phyloP scores from a whole-genome alignment of 2,797 vertebrate genomes.

The Labeo calbasu region DNA sequence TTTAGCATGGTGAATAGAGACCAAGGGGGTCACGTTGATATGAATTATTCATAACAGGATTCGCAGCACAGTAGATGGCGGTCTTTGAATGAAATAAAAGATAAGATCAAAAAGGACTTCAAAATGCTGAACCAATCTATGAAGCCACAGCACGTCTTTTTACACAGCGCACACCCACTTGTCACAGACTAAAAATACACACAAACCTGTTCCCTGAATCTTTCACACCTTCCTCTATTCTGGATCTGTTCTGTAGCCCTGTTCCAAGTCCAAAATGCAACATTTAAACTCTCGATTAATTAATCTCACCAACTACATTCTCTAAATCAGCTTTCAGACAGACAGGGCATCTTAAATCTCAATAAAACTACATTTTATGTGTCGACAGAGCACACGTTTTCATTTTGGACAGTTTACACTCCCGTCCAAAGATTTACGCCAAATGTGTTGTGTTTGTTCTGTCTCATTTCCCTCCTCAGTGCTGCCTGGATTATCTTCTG shows the following conservation, averaged over 20 bases:
- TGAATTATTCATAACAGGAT: conserved; percentile 48
- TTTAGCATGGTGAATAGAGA: conserved; percentile 10
- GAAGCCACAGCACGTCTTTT: neutral
- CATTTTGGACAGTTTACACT: neutral
- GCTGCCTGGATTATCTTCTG: neutral
- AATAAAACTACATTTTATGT: neutral
- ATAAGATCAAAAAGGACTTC: conserved; percentile 15
- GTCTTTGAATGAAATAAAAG: conserved; percentile 28
- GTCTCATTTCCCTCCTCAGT: conserved; percentile 14
- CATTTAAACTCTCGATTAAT: neutral
- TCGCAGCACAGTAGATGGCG: neutral
- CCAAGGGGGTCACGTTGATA: neutral
- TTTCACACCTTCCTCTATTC: conserved; percentile 46
- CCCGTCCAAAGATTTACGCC: conserved; percentile 22
- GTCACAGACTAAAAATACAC: conserved; percentile 24
- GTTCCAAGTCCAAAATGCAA: neutral
- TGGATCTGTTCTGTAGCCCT: conserved; percentile 5
- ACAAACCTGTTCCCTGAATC: neutral
- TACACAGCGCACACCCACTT: neutral
- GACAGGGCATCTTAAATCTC: conserved; percentile 20
- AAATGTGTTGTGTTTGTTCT: neutral
- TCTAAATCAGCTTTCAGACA: conserved; percentile 11
- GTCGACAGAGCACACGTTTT: conserved; percentile 18
- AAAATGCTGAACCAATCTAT: neutral
- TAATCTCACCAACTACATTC: neutral